These are phyloP conservation scores for Drosophila histrio DNA, from an alignment of 2,888 invertebrate genomes.

Conservation along the genomic window DNA sequence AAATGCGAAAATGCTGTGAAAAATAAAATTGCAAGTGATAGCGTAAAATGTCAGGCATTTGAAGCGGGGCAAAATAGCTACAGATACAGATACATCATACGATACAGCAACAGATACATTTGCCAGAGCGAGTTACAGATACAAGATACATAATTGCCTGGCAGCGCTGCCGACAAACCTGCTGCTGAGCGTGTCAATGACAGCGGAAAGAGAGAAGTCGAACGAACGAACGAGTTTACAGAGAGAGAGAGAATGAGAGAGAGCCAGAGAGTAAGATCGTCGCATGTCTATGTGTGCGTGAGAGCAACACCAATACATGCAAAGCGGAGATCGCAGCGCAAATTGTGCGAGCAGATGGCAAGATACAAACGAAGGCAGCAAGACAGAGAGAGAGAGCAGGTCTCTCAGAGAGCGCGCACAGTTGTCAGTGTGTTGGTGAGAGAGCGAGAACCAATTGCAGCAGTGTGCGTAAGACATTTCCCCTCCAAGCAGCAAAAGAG, in stretches of 20 bases:
- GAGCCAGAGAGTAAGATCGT: neutral
- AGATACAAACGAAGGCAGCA: conserved; percentile 33
- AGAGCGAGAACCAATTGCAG: conserved; percentile 18
- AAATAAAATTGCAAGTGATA: conserved; percentile 60
- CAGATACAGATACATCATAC: conserved; percentile 21
- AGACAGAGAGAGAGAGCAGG: conserved; percentile 1
- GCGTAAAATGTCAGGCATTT: conserved; percentile 79
- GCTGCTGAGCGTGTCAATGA: conserved; percentile 75
- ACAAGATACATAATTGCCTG: conserved; percentile 78
- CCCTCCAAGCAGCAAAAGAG: conserved; percentile 45
- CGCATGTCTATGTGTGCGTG: conserved; percentile 50
- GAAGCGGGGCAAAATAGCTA: conserved; percentile 31
- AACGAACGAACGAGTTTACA: conserved; percentile 2
- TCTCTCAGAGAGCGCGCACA: conserved; percentile 16
- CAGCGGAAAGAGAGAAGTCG: conserved; percentile 47
- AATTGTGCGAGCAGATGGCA: conserved; percentile 49
- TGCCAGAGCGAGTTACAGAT: conserved; percentile 64
- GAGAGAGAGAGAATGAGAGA: neutral
- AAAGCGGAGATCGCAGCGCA: conserved; percentile 29
- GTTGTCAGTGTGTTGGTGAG: conserved; percentile 44
- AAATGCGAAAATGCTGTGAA: conserved; percentile 43
- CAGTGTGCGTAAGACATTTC: conserved; percentile 59
- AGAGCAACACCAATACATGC: conserved; percentile 63
- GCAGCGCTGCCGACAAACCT: conserved; percentile 51
- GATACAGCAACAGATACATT: conserved; percentile 38